Conservation (phyloP, 2,113 vertebrate genomes). For the Spheniscus mendiculus region DNA sequence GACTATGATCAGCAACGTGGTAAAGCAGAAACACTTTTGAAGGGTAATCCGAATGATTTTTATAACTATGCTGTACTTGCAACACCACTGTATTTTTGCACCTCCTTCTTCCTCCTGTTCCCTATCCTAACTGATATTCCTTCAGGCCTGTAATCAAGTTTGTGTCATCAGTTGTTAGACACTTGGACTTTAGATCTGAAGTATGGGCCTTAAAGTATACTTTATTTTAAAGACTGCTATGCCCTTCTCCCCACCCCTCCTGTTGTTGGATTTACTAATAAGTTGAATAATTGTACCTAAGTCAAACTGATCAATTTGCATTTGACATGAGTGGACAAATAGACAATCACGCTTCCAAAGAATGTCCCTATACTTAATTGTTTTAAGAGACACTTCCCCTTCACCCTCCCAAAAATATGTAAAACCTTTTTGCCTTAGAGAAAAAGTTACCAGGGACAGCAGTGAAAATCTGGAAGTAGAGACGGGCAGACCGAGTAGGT, state of each 20-base stretch:
- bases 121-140: background rate
- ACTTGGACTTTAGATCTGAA: background rate
- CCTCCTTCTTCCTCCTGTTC: background rate
- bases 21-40: background rate
- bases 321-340: background rate
- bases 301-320: background rate
- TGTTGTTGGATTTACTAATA: background rate
- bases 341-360: background rate
- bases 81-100: background rate
- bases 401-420: background rate
- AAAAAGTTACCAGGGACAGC: background rate
- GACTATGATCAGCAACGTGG: background rate
- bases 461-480: background rate
- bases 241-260: fast-evolving
- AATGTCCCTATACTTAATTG: background rate
- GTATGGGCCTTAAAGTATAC: background rate
- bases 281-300: background rate
- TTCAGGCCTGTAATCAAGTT: background rate
- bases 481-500: background rate
- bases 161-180: background rate
- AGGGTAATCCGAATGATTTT: background rate
- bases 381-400: background rate
- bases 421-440: background rate
- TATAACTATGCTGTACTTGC: background rate
- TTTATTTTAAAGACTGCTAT: background rate